Evolutionary conservation across 2,888 invertebrate genomes (phyloP), one percentile per base, ranked within the genome.

Genomic region (Polyommatus icarus): DNA sequence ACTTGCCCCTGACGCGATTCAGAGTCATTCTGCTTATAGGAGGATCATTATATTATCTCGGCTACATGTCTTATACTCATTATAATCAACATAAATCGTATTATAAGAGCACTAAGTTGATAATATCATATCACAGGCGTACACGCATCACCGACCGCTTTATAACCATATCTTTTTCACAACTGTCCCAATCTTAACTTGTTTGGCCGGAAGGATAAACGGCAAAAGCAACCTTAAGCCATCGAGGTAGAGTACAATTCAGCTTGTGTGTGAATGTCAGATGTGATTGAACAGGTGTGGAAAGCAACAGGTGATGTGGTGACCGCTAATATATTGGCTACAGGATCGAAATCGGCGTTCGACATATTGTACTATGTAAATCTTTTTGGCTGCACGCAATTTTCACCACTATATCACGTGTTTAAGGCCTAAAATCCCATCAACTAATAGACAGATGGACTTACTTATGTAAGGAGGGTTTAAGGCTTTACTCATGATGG

Each of bases 221-320:
- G 85, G 84, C 82, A 83, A 82, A 81, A 83, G 82, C 2, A 71
- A 82, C 83, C 79, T 83, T 89, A 82, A 4, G 0, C 0, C 0
- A 20, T 15, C 0, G 0, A 0, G 0, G 76, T 86, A 87, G 71
- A 81, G 86, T 79, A 71, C 6, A 82, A 78, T 85, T 85, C 89
- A 0, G 75, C 71, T 81, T 83, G 81, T 7, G 40, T 59, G 76
- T 12, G 50, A 79, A 59, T 79, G 89, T 90, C 90, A 92, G 91
- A 92, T 92, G 92, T 93, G 93, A 93, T 93, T 93, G 86, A 91
- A 93, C 93, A 93, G 93, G 93, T 93, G 93, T 88, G 84, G 85
- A 83, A 79, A 81, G 83, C 86, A 92, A 93, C 93, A 93, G 93
- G 93, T 93, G 93, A 93, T 88, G 90, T 90, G 89, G 88, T 88